phyloP scores from a whole-genome alignment of 2,888 invertebrate species.

The Heliothis peltigera region DNA sequence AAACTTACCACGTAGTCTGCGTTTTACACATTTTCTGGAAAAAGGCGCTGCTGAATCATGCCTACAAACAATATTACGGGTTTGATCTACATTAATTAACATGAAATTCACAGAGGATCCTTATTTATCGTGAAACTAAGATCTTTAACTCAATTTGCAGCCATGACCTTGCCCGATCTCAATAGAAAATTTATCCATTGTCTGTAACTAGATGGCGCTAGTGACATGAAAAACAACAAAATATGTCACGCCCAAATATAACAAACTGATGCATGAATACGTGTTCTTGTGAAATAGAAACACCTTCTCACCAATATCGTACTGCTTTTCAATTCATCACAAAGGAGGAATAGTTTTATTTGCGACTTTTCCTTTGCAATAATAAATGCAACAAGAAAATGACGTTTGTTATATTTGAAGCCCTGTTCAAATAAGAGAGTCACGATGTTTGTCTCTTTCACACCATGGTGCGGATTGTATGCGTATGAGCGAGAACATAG shows the following conservation, averaged over 20 bases:
- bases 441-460: conserved; percentile 72
- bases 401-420: conserved; percentile 82
- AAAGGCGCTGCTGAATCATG: neutral
- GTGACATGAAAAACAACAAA: conserved; percentile 64
- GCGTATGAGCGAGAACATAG: conserved; percentile 69
- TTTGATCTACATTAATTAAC: neutral
- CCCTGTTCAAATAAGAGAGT: conserved; percentile 74
- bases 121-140: conserved; percentile 3
- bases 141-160: conserved; percentile 25
- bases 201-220: conserved; percentile 76
- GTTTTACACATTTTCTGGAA: neutral
- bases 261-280: conserved; percentile 74
- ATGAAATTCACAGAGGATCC: neutral
- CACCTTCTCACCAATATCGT: conserved; percentile 67
- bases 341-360: conserved; percentile 71
- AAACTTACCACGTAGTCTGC: conserved; percentile 32
- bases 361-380: conserved; percentile 80
- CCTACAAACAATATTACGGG: neutral
- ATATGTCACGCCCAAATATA: conserved; percentile 84
- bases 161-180: conserved; percentile 55
- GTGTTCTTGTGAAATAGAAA: conserved; percentile 85
- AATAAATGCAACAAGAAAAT: conserved; percentile 85
- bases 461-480: neutral
- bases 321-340: conserved; percentile 83
- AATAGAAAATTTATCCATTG: conserved; percentile 34